phyloP scores from a whole-genome alignment of 1,140 invertebrate species.

The Latrodectus geometricus region DNA sequence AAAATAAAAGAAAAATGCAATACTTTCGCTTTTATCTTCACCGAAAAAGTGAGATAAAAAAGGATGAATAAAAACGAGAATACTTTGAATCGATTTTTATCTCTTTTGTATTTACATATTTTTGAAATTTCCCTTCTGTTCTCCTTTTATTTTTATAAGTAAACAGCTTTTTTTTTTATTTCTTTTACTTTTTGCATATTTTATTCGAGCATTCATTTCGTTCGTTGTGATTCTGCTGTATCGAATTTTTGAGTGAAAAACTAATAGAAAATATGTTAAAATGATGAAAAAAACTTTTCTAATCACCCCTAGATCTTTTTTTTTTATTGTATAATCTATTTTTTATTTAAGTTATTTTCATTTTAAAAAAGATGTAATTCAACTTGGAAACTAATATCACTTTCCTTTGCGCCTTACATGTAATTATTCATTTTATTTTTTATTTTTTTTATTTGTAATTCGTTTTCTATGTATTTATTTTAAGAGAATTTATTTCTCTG shows the following conservation, averaged over 20 bases:
- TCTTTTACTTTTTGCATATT: background rate
- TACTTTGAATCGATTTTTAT: conserved; percentile 1
- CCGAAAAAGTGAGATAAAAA: background rate
- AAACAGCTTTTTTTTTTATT: conserved; percentile 4
- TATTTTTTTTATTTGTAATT: too few relatives aligned
- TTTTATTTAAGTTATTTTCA: conserved; percentile 26
- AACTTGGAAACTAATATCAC: conserved; percentile 11
- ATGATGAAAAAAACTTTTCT: conserved; percentile 37
- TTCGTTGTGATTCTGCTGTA: conserved; percentile 1
- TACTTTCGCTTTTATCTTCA: background rate
- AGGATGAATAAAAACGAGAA: background rate
- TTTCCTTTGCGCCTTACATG: background rate
- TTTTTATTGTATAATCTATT: conserved; percentile 6
- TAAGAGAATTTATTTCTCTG: too few relatives aligned
- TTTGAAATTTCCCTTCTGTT: conserved; percentile 7
- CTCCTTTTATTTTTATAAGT: background rate
- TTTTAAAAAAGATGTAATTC: conserved; percentile 18
- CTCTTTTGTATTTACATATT: conserved; percentile 36
- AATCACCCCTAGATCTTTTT: background rate
- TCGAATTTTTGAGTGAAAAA: conserved; percentile 20
- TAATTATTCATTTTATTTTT: too few relatives aligned
- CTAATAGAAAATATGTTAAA: conserved; percentile 36
- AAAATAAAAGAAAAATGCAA: background rate
- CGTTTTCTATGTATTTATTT: too few relatives aligned
- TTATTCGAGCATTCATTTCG: conserved; percentile 4